Conservation (phyloP, 2,888 invertebrate genomes). For the Folsomia manolachei region DNA sequence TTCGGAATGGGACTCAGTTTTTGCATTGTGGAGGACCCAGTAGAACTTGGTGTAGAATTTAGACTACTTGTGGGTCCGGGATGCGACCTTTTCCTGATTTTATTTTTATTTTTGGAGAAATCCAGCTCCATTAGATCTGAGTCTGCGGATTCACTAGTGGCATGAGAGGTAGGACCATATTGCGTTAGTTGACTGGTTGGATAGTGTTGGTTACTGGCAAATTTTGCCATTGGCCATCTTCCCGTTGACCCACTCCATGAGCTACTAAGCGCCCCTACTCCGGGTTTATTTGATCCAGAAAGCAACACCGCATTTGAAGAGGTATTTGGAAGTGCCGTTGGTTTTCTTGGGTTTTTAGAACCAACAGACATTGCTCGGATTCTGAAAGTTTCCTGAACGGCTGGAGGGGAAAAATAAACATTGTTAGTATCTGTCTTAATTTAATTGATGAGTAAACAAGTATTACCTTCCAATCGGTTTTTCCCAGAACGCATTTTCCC, state of each 20-base stretch:
- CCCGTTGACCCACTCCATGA: slow-evolving; percentile 56
- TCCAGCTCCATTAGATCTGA: slow-evolving; percentile 50
- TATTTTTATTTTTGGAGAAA: slow-evolving; percentile 49
- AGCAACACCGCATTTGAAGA: slow-evolving; percentile 29
- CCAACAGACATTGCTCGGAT: slow-evolving; percentile 77
- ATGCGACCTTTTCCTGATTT: slow-evolving; percentile 46
- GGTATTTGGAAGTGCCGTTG: slow-evolving; percentile 32
- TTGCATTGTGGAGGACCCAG: slow-evolving; percentile 27
- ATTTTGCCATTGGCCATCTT: slow-evolving; percentile 55
- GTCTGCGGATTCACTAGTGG: slow-evolving; percentile 40
- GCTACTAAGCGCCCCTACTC: slow-evolving; percentile 66
- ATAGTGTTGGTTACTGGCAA: slow-evolving; percentile 13
- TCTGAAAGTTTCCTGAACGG: slow-evolving; percentile 54
- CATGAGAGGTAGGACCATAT: slow-evolving; percentile 25
- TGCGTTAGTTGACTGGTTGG: slow-evolving; percentile 14
- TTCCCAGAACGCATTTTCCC: slow-evolving; percentile 41
- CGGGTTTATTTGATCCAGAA: slow-evolving; percentile 52
- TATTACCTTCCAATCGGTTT: slow-evolving; percentile 45
- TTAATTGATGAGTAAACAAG: too few species aligned
- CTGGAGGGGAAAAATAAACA: too few species aligned
- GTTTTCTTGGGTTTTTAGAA: slow-evolving; percentile 40
- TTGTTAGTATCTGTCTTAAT: too few species aligned
- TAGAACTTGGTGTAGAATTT: slow-evolving; percentile 35
- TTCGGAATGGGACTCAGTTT: slow-evolving; percentile 45
- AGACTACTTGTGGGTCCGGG: slow-evolving; percentile 41